phyloP scores from a whole-genome alignment of 2,797 vertebrate genomes.

The Cynodonichthys magdalenae region DNA sequence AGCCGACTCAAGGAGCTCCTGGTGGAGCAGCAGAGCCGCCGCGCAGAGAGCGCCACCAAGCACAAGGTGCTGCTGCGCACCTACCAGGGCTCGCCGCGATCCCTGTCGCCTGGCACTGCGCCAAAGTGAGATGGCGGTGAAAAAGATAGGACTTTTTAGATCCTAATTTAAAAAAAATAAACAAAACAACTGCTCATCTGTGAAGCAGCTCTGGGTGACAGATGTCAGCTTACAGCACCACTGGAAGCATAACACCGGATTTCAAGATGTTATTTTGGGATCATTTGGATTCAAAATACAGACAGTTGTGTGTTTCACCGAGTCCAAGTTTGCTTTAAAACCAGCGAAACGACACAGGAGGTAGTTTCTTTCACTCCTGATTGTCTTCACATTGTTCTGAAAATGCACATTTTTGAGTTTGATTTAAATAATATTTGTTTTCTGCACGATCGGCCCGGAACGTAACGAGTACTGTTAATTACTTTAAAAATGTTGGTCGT shows the following conservation, averaged over 20 bases:
- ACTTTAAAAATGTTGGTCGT: conserved; percentile 68
- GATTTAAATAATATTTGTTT: conserved; percentile 21
- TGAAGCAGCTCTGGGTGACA: conserved; percentile 20
- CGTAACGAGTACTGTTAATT: not conserved
- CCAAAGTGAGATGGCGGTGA: conserved; percentile 62
- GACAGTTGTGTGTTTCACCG: not conserved
- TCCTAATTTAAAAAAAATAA: not conserved
- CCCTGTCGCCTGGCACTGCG: conserved; percentile 61
- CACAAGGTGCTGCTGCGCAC: conserved; percentile 95
- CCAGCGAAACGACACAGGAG: conserved; percentile 33
- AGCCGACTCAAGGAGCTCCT: conserved; percentile 92
- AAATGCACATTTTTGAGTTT: conserved; percentile 47
- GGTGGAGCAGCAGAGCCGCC: conserved; percentile 86
- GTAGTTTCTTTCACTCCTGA: conserved; percentile 43
- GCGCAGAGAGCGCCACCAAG: conserved; percentile 86
- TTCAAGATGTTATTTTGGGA: conserved; percentile 9
- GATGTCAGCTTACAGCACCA: not conserved
- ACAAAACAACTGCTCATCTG: not conserved
- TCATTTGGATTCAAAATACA: not conserved
- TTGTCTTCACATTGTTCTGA: conserved; percentile 39
- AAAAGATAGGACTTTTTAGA: not conserved
- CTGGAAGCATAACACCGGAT: conserved; percentile 6
- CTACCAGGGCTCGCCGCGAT: conserved; percentile 82
- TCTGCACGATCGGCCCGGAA: conserved; percentile 54
- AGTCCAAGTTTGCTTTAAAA: not conserved